Percentiles rank a stretch among this genome's conserved stretches.
Evolutionary conservation across 2,888 invertebrate genomes (phyloP).

Genomic region (Scaptomyza parva): DNA sequence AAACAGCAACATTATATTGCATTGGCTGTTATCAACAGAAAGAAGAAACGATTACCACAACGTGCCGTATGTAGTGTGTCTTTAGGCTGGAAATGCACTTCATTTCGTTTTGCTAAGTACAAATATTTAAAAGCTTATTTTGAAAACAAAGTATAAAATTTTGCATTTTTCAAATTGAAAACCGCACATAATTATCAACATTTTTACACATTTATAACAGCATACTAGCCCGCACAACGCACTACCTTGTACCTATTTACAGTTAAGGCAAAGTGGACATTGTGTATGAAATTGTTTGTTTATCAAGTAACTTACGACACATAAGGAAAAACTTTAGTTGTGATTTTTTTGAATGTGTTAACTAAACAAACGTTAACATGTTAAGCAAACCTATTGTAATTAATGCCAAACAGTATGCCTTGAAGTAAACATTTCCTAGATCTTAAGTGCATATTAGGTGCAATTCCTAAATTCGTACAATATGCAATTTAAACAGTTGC

Average conservation of each 20-base stretch:
- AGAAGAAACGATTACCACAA: slow-evolving; percentile 7
- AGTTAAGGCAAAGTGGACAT: not conserved
- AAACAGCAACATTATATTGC: slow-evolving; percentile 18
- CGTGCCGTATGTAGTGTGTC: slow-evolving; percentile 10
- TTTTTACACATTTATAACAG: slow-evolving; percentile 1
- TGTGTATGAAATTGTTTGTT: slow-evolving; percentile 29
- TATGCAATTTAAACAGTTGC: slow-evolving; percentile 60
- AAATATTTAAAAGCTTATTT: too few relatives aligned
- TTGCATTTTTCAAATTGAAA: not conserved
- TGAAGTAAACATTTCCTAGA: slow-evolving; percentile 9
- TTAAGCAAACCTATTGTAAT: slow-evolving; percentile 20
- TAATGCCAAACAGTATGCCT: slow-evolving; percentile 10
- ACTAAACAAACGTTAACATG: slow-evolving; percentile 31
- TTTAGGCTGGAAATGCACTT: not conserved
- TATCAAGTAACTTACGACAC: slow-evolving; percentile 29
- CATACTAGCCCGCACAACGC: not conserved
- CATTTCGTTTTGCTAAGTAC: not conserved
- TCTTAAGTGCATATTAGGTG: slow-evolving; percentile 14
- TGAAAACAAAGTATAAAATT: not conserved
- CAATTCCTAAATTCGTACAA: slow-evolving; percentile 21
- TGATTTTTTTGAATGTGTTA: slow-evolving; percentile 13
- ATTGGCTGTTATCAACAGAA: slow-evolving; percentile 24
- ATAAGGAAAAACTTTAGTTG: slow-evolving; percentile 16
- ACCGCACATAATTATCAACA: not conserved
- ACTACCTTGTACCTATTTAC: slow-evolving; percentile 9